Base-by-base conservation (phyloP, 2,888 invertebrate genomes). In the Pteria penguin region DNA sequence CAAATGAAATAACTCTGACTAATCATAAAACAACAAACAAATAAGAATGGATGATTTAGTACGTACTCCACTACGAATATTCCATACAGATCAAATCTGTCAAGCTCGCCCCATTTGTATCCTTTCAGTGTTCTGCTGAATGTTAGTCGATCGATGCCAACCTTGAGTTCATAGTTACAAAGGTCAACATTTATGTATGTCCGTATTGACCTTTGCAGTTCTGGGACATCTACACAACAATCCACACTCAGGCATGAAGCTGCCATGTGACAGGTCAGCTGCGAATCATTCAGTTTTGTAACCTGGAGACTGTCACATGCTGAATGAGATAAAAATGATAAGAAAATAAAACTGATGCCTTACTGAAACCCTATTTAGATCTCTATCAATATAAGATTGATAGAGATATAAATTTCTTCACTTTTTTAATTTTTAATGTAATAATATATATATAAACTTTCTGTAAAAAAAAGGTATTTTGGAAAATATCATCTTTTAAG, bases 191-290 rank as follows among this genome's bases (percentile, higher is more conserved):
- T 66, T 3, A 83, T 24, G 22, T 70, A 69, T 8, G 76, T 52
- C n/a, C 62, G 58, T 29, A 83, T 65, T 26, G 75, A 74, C 32
- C 77, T 72, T 27, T 67, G 29, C 4, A 78, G 36, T 4, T 62
- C 29, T 11, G 27, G 62, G 1, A 82, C 61, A 24, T 77, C 75
- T n/a, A 79, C 65, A 75, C 83, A 83, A 67, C 83, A 83, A 11
- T 83, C 76, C 14, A 82, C 62, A 8, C 78, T 72, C n/a, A 74
- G 73, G 75, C 83, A 83, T 24, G 75, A 69, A 58, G 70, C 63
- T 0, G 73, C 31, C n/a, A 80, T 63, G 29, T 62, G 33, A 71
- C 83, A 83, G 2, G 76, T 74, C 2, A 74, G 26, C 27, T 32
- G 22, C 4, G 57, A 57, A 18, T 31, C 14, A 57, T 68, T 33